Conservation (phyloP, 1,140 invertebrate species). For the Magallana ariakensis region DNA sequence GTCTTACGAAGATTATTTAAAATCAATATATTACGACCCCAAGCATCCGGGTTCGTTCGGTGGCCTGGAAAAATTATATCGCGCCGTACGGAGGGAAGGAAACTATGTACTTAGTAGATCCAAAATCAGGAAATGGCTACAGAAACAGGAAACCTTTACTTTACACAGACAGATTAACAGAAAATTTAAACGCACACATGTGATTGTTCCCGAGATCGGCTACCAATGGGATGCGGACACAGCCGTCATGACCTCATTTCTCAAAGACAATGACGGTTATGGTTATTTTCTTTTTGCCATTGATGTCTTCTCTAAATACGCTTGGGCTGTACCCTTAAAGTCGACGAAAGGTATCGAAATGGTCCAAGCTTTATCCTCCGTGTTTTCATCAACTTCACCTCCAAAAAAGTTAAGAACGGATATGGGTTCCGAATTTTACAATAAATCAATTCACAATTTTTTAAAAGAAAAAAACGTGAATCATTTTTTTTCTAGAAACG, state of each 20-base stretch:
- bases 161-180: constrained; percentile 48
- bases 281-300: constrained; percentile 33
- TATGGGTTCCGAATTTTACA: constrained; percentile 25
- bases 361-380: not conserved
- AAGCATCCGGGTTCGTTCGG: constrained; percentile 29
- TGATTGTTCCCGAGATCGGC: constrained; percentile 27
- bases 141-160: constrained; percentile 47
- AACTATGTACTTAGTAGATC: constrained; percentile 53
- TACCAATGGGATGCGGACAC: constrained; percentile 49
- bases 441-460: constrained; percentile 23
- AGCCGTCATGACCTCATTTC: constrained; percentile 17
- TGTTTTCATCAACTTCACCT: constrained; percentile 19
- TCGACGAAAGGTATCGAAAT: constrained; percentile 31
- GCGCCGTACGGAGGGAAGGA: constrained; percentile 52
- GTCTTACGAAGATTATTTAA: constrained; percentile 40
- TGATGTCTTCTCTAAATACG: constrained; percentile 37
- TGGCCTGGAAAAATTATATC: constrained; percentile 50
- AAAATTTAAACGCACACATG: constrained; percentile 42
- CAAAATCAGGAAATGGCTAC: constrained; percentile 54
- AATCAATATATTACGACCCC: constrained; percentile 40
- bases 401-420: constrained; percentile 22
- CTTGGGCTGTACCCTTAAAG: constrained; percentile 10
- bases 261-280: constrained; percentile 51
- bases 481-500: constrained; percentile 41
- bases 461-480: not conserved